phyloP scores from a whole-genome alignment of 2,888 invertebrate genomes.

The Mythimna albipuncta region DNA sequence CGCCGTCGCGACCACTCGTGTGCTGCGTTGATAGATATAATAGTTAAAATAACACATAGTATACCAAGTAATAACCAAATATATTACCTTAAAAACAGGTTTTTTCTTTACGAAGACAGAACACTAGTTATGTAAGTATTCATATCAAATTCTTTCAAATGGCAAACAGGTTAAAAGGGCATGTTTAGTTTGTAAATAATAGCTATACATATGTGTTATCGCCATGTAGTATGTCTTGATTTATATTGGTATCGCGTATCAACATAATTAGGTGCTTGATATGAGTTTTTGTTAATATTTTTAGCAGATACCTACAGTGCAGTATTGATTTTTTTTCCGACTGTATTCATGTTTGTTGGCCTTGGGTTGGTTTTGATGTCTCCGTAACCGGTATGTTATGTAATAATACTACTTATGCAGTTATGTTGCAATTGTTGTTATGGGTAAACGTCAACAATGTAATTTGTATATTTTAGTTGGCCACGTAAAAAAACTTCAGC shows the following conservation, averaged over 20 bases:
- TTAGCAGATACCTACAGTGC: background rate
- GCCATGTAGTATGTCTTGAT: background rate
- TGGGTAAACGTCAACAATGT: background rate
- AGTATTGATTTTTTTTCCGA: slow-evolving; percentile 32
- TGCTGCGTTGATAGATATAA: background rate
- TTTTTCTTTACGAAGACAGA: slow-evolving; percentile 18
- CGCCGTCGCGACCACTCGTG: slow-evolving; percentile 23
- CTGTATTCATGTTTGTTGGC: background rate
- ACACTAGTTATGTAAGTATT: slow-evolving; percentile 48
- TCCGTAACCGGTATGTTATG: background rate
- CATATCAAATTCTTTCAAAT: slow-evolving; percentile 15
- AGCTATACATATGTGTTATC: background rate
- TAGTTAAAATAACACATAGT: background rate
- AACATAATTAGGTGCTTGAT: background rate
- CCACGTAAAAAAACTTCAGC: too few relatives aligned
- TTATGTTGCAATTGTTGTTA: background rate
- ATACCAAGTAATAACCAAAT: slow-evolving; percentile 3
- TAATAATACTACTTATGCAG: slow-evolving; percentile 4
- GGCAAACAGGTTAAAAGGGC: slow-evolving; percentile 17
- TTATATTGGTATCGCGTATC: background rate
- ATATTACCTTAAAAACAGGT: background rate
- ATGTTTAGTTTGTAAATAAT: slow-evolving; percentile 48
- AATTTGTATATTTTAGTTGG: background rate
- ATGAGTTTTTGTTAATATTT: background rate
- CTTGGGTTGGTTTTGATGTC: slow-evolving; percentile 35